Evolutionary conservation across 2,113 vertebrate species (phyloP).

Genomic region (Nycticryphes semicollaris): DNA sequence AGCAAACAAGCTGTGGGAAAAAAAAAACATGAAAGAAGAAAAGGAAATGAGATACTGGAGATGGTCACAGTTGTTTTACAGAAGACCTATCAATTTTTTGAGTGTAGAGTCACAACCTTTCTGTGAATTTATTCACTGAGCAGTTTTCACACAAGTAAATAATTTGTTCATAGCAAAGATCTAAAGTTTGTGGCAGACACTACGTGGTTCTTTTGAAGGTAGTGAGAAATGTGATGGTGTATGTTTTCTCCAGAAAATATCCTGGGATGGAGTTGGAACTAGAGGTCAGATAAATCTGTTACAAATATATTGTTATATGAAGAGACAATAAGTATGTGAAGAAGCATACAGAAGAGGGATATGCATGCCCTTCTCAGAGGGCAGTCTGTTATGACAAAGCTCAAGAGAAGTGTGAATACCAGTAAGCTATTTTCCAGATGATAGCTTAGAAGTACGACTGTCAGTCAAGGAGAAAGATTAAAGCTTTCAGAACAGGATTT

Average conservation of each 20-base stretch:
- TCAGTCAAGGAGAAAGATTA: neutral
- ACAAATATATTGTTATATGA: neutral
- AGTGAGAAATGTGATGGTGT: neutral
- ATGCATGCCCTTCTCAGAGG: neutral
- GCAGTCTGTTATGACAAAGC: neutral
- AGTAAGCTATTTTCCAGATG: neutral
- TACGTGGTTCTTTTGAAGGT: neutral
- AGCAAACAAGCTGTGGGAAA: neutral
- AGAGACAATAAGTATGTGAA: neutral
- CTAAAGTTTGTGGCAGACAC: neutral
- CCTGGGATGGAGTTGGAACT: neutral
- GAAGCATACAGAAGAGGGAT: neutral
- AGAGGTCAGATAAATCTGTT: neutral
- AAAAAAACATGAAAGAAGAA: neutral
- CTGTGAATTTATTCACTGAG: neutral
- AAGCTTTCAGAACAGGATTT: neutral
- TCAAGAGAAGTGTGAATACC: neutral
- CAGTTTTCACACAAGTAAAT: neutral
- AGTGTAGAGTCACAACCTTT: neutral
- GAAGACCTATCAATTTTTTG: neutral
- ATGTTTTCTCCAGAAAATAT: neutral
- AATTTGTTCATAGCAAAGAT: neutral
- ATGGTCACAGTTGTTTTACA: neutral
- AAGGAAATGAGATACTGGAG: neutral
- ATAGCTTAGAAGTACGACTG: neutral